Percentiles rank a stretch among this genome's conserved stretches.
phyloP scores from a whole-genome alignment of 2,888 invertebrate genomes.

The Chymomyza procnemis region DNA sequence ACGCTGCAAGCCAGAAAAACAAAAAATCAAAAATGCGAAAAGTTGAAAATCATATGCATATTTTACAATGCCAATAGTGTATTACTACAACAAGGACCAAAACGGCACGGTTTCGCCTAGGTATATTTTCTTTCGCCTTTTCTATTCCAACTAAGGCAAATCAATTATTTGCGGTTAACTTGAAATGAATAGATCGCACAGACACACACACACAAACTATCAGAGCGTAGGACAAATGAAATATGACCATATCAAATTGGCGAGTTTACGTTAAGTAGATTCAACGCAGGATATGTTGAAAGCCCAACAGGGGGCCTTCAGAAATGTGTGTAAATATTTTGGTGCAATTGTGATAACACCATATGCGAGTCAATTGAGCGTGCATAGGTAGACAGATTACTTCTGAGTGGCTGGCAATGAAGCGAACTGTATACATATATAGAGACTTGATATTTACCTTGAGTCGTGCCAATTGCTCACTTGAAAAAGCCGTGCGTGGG shows the following conservation, averaged over 20 bases:
- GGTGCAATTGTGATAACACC: constrained; percentile 38
- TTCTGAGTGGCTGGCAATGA: neutral
- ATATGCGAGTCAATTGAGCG: constrained; percentile 6
- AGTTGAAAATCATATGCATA: constrained; percentile 21
- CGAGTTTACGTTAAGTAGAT: constrained; percentile 30
- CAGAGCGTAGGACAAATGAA: constrained; percentile 42
- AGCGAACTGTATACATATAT: too few relatives aligned
- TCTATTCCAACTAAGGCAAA: constrained; percentile 51
- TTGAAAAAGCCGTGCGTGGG: constrained; percentile 96
- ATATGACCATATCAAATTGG: constrained; percentile 71
- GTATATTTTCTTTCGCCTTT: constrained; percentile 4
- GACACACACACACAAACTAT: constrained; percentile 3
- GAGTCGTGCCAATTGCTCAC: constrained; percentile 92
- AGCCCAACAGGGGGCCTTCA: constrained; percentile 20
- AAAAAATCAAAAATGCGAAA: constrained; percentile 12
- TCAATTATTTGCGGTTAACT: constrained; percentile 76
- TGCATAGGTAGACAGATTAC: neutral
- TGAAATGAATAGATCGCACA: constrained; percentile 25
- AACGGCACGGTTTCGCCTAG: constrained; percentile 16
- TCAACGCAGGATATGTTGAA: constrained; percentile 16
- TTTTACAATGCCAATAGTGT: constrained; percentile 21
- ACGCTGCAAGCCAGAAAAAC: constrained; percentile 80
- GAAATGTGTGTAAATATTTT: constrained; percentile 72
- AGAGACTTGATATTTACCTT: constrained; percentile 80
- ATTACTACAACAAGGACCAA: too few relatives aligned